Evolutionary conservation across 2,797 vertebrate genomes (phyloP), one percentile per base, ranked within the genome.

Genomic region (Eulemur rubriventer): DNA sequence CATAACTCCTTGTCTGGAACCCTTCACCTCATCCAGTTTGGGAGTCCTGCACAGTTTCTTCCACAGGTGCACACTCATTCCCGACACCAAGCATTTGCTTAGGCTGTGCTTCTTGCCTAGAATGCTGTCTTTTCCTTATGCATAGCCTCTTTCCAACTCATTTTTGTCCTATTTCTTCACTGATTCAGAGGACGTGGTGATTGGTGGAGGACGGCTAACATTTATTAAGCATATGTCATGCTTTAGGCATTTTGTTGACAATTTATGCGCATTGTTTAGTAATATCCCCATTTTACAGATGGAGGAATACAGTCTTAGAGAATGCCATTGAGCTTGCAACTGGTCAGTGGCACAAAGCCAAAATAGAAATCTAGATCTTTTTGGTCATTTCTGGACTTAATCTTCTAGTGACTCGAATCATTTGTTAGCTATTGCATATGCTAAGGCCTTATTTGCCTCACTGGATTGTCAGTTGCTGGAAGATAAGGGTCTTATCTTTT

Each of bases 331-430:
- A 52, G 7, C 22, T 93, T 28, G 17, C 14, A 82, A 22, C 18
- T 55, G 63, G 41, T 59, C 72, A 61, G 83, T 48, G 61, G n/a
- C 5, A 78, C 81, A 93, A 93, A 92, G 41, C 28, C 57, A 92
- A 46, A 79, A 91, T 55, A 78, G 43, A 67, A 89, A 81, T 72
- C 13, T 57, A 55, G 20, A 28, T 80, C 5, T 70, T 92, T 65
- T 61, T 55, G 12, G 59, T 88, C 7, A 79, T 76, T 89, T 93
- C 30, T 95, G 65, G 50, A 73, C 17, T 86, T 96, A 80, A 76
- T 92, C 6, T 73, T 46, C 18, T 5, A n/a, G 10, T 57, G 28
- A 38, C 70, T 95, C 20, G 28, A 57, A 84, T 69, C 11, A 11
- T 46, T 88, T 55, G 52, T 80, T 80, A 67, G 46, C 50, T 80